Percentiles rank a stretch among this genome's conserved stretches.
These are phyloP conservation scores for Crioceris asparagi DNA, from an alignment of 2,888 invertebrate genomes.

Conservation along the genomic window DNA sequence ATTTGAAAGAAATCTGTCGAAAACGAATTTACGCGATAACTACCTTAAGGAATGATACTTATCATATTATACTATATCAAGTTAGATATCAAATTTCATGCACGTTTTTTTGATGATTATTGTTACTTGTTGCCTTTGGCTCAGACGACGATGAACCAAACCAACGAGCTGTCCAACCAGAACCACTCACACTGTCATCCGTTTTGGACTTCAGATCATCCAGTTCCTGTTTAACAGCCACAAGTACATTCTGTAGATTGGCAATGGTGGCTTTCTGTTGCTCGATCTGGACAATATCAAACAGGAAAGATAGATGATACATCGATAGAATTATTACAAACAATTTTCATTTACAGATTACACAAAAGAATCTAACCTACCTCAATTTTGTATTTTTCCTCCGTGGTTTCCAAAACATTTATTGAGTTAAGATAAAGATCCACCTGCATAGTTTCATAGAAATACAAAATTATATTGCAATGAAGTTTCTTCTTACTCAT, in stretches of 20 bases:
- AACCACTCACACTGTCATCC: conserved; percentile 34
- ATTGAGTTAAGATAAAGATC: conserved; percentile 33
- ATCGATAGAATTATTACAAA: conserved; percentile 4
- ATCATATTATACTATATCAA: too few relatives aligned
- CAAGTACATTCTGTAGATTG: conserved; percentile 33
- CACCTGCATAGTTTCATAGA: conserved; percentile 24
- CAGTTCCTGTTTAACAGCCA: conserved; percentile 31
- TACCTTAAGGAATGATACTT: too few relatives aligned
- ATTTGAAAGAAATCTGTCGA: too few relatives aligned
- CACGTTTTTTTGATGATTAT: conserved; percentile 28
- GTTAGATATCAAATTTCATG: conserved; percentile 34
- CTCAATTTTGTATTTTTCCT: conserved; percentile 30
- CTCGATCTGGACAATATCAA: conserved; percentile 25
- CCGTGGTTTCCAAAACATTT: conserved; percentile 30
- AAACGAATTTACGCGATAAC: too few relatives aligned
- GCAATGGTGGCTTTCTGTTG: conserved; percentile 32
- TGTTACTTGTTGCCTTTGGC: too few relatives aligned
- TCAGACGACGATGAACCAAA: conserved; percentile 26
- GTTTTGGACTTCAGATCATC: conserved; percentile 29
- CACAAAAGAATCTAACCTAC: conserved; percentile 25
- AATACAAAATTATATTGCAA: not conserved
- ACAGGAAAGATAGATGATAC: not conserved
- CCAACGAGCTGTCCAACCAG: conserved; percentile 32
- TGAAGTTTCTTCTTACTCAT: too few relatives aligned
- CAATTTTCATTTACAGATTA: not conserved